Conservation (phyloP, 2,797 vertebrate species). For the Esox lucius region DNA sequence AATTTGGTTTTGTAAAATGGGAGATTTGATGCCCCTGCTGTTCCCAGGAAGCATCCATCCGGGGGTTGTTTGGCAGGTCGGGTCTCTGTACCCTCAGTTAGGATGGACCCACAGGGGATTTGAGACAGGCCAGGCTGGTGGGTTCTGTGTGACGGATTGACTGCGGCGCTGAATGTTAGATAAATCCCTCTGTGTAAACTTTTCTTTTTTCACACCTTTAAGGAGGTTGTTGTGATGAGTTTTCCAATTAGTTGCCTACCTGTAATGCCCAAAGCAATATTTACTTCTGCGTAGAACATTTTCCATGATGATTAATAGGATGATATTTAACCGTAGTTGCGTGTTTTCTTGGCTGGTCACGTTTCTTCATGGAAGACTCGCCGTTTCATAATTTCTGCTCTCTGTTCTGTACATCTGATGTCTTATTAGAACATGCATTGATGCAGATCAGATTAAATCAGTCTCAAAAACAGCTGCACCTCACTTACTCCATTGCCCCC, state of each 20-base stretch:
- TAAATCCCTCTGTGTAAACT: constrained; percentile 70
- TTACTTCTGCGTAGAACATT: background rate
- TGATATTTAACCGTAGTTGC: background rate
- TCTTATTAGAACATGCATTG: constrained; percentile 1
- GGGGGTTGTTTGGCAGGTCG: constrained; percentile 41
- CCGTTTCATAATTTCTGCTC: constrained; percentile 5
- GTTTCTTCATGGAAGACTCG: background rate
- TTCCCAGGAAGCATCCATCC: constrained; percentile 15
- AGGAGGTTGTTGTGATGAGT: background rate
- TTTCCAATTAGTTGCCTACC: background rate
- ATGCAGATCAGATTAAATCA: constrained; percentile 10
- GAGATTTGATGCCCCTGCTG: background rate
- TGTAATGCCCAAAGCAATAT: background rate
- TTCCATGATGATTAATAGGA: background rate
- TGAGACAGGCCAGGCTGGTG: constrained; percentile 62
- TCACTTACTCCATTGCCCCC: background rate
- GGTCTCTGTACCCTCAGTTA: constrained; percentile 57
- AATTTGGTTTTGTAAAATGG: background rate
- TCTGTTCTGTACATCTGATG: background rate
- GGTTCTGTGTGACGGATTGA: constrained; percentile 54
- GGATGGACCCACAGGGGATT: constrained; percentile 55
- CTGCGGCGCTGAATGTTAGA: constrained; percentile 41
- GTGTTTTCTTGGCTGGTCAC: background rate
- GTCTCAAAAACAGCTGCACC: background rate
- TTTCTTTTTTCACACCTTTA: constrained; percentile 38